phyloP scores from a whole-genome alignment of 2,113 vertebrate genomes.

The Neomonachus schauinslandi region DNA sequence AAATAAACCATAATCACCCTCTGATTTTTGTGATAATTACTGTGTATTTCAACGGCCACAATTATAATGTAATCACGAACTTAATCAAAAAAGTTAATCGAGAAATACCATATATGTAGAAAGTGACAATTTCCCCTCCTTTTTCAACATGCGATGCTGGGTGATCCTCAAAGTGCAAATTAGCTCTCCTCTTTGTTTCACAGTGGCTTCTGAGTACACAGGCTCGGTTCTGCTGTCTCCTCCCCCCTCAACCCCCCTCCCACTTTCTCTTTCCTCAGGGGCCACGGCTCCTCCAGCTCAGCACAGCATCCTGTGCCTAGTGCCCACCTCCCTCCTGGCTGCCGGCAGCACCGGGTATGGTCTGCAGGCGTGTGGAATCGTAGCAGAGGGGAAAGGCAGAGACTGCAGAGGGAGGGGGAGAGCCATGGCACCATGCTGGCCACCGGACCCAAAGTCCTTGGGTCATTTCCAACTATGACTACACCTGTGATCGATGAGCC shows the following conservation, averaged over 20 bases:
- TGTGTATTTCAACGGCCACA: conserved; percentile 71
- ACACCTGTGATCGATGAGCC: neutral
- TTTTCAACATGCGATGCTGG: conserved; percentile 30
- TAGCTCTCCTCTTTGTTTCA: conserved; percentile 21
- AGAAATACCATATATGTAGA: conserved; percentile 62
- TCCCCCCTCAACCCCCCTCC: neutral
- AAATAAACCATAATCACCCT: conserved; percentile 78
- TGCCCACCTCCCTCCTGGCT: neutral
- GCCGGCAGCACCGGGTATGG: neutral
- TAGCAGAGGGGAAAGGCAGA: neutral
- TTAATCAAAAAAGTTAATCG: conserved; percentile 75
- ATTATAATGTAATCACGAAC: conserved; percentile 81
- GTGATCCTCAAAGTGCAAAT: conserved; percentile 47
- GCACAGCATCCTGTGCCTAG: neutral
- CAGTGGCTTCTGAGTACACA: neutral
- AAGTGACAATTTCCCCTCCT: conserved; percentile 48
- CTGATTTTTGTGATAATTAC: conserved; percentile 81
- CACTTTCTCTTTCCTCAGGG: neutral
- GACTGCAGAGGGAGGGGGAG: neutral
- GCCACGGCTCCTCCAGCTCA: neutral
- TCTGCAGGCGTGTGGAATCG: neutral
- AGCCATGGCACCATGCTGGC: fast-evolving
- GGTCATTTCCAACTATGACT: neutral
- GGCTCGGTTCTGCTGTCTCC: neutral
- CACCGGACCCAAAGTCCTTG: neutral